Conservation (phyloP, 2,888 invertebrate species). For the Ametastegia equiseti region DNA sequence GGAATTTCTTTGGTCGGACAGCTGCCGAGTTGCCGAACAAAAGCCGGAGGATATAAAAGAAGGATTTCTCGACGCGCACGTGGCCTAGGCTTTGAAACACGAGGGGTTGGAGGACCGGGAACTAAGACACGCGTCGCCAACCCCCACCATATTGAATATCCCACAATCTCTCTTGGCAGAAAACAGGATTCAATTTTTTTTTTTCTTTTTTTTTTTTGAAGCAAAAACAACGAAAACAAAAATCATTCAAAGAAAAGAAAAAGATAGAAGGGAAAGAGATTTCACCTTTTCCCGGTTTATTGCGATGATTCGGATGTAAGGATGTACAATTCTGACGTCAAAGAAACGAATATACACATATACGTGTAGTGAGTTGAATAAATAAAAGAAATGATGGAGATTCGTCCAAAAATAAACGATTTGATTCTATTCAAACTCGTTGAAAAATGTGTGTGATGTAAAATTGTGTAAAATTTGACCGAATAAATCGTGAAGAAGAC, state of each 20-base stretch:
- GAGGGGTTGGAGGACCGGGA: constrained; percentile 36
- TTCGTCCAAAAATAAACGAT: not conserved
- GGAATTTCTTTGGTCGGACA: constrained; percentile 73
- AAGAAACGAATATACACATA: not conserved
- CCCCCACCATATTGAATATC: constrained; percentile 37
- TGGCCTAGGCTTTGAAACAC: constrained; percentile 62
- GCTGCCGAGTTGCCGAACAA: constrained; percentile 69
- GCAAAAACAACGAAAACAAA: not conserved
- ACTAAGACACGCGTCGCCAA: constrained; percentile 55
- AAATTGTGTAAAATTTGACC: not conserved
- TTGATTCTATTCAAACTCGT: not conserved
- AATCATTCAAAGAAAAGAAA: too few relatives aligned
- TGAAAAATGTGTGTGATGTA: not conserved
- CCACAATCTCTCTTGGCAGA: not conserved
- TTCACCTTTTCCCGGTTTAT: not conserved
- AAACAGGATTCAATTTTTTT: constrained; percentile 5
- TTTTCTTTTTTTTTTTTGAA: too few relatives aligned
- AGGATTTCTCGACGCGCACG: constrained; percentile 72
- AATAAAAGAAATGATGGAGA: too few relatives aligned
- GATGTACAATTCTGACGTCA: not conserved
- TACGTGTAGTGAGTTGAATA: not conserved
- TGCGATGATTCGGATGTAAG: not conserved
- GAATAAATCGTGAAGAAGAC: not conserved
- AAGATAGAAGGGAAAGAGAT: not conserved
- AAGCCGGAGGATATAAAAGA: constrained; percentile 67